Conservation (phyloP, 35 echinoderm and acorn worm species). For the Apostichopus japonicus region DNA sequence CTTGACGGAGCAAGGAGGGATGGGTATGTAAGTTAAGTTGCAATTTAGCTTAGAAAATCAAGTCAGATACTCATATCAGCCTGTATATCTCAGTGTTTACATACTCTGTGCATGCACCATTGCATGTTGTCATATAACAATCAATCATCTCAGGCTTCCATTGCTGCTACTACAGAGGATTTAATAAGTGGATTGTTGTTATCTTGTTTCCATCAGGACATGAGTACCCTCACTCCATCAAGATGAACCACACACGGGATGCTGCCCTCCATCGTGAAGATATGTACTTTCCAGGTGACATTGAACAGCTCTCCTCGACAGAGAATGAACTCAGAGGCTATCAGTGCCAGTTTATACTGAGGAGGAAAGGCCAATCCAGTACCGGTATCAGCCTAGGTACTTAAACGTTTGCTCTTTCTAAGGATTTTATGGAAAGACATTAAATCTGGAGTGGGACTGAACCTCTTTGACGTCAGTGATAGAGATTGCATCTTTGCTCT, state of each 20-base stretch:
- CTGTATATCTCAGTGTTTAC: no score
- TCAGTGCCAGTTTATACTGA: constrained; percentile 90
- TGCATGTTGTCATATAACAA: background rate
- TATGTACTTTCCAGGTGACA: constrained; percentile 55
- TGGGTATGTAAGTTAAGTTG: no score
- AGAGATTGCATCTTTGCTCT: no score
- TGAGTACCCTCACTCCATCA: constrained; percentile 89
- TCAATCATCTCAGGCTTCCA: background rate
- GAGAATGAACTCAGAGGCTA: constrained; percentile 75
- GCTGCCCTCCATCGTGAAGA: constrained; percentile 70
- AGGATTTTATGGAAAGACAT: no score
- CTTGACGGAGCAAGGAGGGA: no score
- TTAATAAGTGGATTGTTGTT: background rate
- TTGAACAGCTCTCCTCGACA: constrained; percentile 67
- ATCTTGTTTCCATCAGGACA: constrained; percentile 63
- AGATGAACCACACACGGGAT: constrained; percentile 90
- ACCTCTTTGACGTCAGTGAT: no score
- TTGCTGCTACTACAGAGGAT: background rate
- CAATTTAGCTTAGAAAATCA: no score
- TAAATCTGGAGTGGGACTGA: no score
- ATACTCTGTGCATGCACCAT: background rate
- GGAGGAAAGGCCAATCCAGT: constrained; percentile 58
- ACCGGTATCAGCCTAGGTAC: constrained; percentile 67
- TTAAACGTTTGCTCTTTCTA: background rate
- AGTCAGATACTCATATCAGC: no score